These are phyloP conservation scores for Channa striata DNA, from an alignment of 2,797 vertebrate genomes.

Conservation along the genomic window DNA sequence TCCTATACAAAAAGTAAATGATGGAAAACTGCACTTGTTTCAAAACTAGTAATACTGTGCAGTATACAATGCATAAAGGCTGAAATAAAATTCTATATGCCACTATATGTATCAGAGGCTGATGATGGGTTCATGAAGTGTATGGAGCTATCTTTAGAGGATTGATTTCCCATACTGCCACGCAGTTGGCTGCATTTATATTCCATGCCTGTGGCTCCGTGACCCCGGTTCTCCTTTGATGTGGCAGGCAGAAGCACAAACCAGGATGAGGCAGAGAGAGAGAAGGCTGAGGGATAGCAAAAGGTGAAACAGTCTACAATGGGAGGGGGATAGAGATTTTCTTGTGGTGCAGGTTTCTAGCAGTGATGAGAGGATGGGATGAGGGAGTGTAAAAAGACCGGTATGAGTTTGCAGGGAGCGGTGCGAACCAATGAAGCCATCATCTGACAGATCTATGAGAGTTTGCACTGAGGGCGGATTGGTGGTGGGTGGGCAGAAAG, in stretches of 20 bases:
- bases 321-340: conserved; percentile 75
- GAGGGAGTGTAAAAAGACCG: conserved; percentile 66
- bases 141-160: conserved; percentile 88
- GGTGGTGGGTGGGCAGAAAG: conserved; percentile 79
- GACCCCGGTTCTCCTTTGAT: conserved; percentile 99
- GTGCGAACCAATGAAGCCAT: conserved; percentile 92
- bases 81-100: conserved; percentile 68
- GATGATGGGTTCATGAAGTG: conserved; percentile 84
- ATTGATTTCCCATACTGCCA: conserved; percentile 91
- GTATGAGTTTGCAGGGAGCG: conserved; percentile 84
- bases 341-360: conserved; percentile 78
- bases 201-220: conserved; percentile 91
- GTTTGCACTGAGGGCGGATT: conserved; percentile 65
- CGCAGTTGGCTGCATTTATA: conserved; percentile 94
- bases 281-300: conserved; percentile 84
- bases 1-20: conserved; percentile 15
- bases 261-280: conserved; percentile 83
- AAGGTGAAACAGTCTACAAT: conserved; percentile 83
- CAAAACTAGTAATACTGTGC: conserved; percentile 35
- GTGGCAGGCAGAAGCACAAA: conserved; percentile 93
- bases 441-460: conserved; percentile 93
- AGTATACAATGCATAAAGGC: conserved; percentile 50
- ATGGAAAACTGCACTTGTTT: conserved; percentile 20
- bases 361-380: conserved; percentile 81
- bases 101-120: conserved; percentile 78